phyloP scores from a whole-genome alignment of 2,113 vertebrate genomes.

The Xenopus borealis region DNA sequence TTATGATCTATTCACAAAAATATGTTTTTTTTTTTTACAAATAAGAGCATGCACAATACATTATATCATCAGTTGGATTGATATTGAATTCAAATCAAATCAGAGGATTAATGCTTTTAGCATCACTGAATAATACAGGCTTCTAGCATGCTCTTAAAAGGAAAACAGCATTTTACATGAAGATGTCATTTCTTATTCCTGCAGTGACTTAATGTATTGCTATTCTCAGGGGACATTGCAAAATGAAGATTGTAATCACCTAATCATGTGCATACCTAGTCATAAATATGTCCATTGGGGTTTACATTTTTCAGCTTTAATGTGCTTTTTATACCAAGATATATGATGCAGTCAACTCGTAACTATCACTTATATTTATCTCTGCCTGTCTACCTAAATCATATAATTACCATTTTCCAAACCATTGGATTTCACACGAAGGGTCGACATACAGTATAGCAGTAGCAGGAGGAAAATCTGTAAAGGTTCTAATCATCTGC shows the following conservation, averaged over 20 bases:
- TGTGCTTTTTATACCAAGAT: constrained; percentile 29
- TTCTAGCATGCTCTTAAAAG: constrained; percentile 14
- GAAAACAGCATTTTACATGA: constrained; percentile 26
- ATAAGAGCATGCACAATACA: too few species aligned
- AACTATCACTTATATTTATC: constrained; percentile 23
- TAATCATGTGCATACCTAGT: constrained; percentile 22
- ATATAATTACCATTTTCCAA: constrained; percentile 26
- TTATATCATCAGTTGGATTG: neutral
- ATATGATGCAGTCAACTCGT: constrained; percentile 15
- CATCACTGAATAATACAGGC: neutral
- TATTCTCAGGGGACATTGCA: constrained; percentile 15
- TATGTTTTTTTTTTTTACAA: too few species aligned
- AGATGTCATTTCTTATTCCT: constrained; percentile 22
- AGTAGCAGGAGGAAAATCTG: constrained; percentile 23
- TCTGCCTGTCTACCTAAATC: constrained; percentile 28
- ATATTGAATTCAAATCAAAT: constrained; percentile 24
- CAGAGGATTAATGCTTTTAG: neutral
- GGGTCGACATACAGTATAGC: too few species aligned
- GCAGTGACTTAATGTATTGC: constrained; percentile 27
- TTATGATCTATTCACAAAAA: too few species aligned
- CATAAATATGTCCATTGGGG: constrained; percentile 38
- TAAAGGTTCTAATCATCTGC: constrained; percentile 40
- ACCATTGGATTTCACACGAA: too few species aligned
- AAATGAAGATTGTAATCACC: constrained; percentile 27
- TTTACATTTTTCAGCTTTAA: constrained; percentile 35